phyloP scores from a whole-genome alignment of 2,113 vertebrate genomes.

The Hemiscyllium ocellatum region DNA sequence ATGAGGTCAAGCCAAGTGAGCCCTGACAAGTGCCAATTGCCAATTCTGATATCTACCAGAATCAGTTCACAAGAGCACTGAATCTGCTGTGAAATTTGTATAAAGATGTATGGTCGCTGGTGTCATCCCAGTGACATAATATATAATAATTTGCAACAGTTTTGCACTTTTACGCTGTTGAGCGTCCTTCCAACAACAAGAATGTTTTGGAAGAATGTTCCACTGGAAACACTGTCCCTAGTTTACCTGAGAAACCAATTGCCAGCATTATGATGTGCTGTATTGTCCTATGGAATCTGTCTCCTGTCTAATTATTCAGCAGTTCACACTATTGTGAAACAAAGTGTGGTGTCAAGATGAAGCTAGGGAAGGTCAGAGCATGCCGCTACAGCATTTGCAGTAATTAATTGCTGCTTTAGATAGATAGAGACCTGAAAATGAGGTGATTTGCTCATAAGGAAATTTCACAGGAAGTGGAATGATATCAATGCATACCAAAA shows the following conservation, averaged over 20 bases:
- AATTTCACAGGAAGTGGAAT: not conserved
- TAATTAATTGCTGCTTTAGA: not conserved
- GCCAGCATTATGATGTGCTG: not conserved
- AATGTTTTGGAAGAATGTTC: not conserved
- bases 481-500: not conserved
- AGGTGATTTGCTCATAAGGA: not conserved
- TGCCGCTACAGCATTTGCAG: not conserved
- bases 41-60: not conserved
- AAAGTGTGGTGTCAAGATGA: not conserved
- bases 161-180: not conserved
- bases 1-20: not conserved
- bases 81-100: not conserved
- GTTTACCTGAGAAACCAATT: not conserved
- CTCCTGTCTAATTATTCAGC: not conserved
- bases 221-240: not conserved
- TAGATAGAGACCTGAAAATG: not conserved
- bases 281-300: not conserved
- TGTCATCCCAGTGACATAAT: not conserved
- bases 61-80: not conserved
- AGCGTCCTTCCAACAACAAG: not conserved
- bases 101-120: not conserved
- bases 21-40: not conserved
- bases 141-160: not conserved
- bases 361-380: not conserved
- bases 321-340: not conserved